These are phyloP conservation scores for Chironex yamaguchii DNA, from an alignment of 30 jellyfish, hydroid and myxozoan genomes.

Conservation along the genomic window DNA sequence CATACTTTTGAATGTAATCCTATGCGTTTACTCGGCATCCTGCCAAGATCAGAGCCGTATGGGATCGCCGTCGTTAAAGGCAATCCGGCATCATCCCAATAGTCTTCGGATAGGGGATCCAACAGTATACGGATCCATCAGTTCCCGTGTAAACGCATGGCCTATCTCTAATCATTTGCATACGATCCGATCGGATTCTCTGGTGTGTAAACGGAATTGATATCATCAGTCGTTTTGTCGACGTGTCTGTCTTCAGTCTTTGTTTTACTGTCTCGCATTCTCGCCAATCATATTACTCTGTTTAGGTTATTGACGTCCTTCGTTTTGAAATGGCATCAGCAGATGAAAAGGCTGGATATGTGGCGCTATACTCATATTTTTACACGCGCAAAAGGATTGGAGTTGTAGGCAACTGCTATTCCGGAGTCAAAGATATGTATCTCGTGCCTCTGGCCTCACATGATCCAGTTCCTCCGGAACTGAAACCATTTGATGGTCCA, in stretches of 20 bases:
- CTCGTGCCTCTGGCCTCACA: conserved; percentile 93
- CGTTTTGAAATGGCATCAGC: conserved; percentile 98
- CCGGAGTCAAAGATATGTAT: conserved; percentile 95
- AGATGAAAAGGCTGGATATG: conserved; percentile 90
- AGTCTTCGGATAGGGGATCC: conserved; percentile 59
- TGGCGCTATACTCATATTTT: conserved; percentile 77
- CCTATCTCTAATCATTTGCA: conserved; percentile 20
- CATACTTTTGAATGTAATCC: no score
- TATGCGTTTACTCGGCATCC: no score
- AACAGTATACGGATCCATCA: conserved; percentile 27
- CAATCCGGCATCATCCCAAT: no score
- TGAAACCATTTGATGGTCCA: conserved; percentile 94
- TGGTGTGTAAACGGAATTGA: no score
- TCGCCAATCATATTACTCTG: no score
- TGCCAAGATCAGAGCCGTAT: conserved; percentile 5
- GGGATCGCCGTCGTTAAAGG: not conserved
- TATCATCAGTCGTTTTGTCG: no score
- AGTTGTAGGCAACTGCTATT: conserved; percentile 89
- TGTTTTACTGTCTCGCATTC: no score
- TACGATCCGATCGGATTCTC: no score
- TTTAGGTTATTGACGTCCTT: conserved; percentile 81
- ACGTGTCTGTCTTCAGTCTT: no score
- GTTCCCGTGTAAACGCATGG: conserved; percentile 66
- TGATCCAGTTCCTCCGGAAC: conserved; percentile 94
- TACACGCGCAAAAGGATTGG: conserved; percentile 94